Conservation (phyloP, 2,888 invertebrate genomes). For the Agrotis ipsilon region DNA sequence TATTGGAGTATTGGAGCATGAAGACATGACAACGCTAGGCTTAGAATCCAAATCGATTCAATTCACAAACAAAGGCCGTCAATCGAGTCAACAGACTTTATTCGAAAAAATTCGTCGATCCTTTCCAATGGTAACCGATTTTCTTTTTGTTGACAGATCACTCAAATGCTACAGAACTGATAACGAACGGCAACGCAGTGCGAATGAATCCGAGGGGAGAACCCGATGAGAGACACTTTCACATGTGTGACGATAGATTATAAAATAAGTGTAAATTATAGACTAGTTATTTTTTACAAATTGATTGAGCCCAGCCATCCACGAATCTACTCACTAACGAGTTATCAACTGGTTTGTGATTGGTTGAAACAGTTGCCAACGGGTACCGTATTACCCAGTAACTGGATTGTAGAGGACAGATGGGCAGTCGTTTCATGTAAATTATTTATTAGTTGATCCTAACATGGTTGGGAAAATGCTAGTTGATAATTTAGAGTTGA, state of each 20-base stretch:
- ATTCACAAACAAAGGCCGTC: slow-evolving; percentile 11
- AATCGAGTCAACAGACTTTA: slow-evolving; percentile 4
- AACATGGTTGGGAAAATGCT: slow-evolving; percentile 3
- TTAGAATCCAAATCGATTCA: background rate
- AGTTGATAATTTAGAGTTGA: no score
- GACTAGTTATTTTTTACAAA: slow-evolving; percentile 38
- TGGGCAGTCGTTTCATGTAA: background rate
- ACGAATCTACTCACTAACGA: background rate
- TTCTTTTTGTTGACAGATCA: slow-evolving; percentile 74
- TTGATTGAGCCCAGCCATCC: slow-evolving; percentile 22
- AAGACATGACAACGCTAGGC: background rate
- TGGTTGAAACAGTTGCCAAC: background rate
- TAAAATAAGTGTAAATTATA: slow-evolving; percentile 63
- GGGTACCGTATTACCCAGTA: background rate
- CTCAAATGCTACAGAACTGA: slow-evolving; percentile 80
- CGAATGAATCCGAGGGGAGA: slow-evolving; percentile 79
- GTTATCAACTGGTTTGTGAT: background rate
- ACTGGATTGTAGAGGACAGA: background rate
- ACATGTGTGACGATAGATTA: slow-evolving; percentile 79
- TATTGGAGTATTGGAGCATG: slow-evolving; percentile 13
- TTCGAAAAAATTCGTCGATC: background rate
- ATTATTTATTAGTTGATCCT: background rate
- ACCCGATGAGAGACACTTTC: slow-evolving; percentile 67
- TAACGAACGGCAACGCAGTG: slow-evolving; percentile 78
- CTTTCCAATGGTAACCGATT: slow-evolving; percentile 27